These are phyloP conservation scores for Melanerpes formicivorus DNA, from an alignment of 2,113 vertebrate species.

Conservation along the genomic window DNA sequence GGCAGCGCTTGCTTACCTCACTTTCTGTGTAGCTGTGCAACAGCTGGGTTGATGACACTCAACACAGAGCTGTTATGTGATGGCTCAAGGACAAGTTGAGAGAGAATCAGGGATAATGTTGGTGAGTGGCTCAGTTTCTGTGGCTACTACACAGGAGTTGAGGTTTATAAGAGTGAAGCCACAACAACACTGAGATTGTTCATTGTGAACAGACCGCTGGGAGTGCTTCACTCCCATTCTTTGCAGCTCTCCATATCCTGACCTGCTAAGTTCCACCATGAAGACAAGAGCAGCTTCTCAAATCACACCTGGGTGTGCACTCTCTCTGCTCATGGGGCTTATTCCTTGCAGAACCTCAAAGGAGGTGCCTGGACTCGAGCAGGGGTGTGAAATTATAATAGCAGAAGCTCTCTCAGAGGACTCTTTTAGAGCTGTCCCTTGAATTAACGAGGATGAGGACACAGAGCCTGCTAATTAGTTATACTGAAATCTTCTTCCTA, in stretches of 20 bases:
- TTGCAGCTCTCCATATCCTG: background rate
- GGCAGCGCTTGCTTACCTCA: fast-evolving
- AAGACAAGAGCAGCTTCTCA: background rate
- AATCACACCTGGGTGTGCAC: background rate
- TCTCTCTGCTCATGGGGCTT: background rate
- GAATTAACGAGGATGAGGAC: constrained; percentile 37
- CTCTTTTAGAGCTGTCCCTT: background rate
- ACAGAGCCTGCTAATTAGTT: constrained; percentile 49
- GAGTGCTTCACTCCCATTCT: background rate
- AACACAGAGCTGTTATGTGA: background rate
- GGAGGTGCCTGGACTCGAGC: background rate
- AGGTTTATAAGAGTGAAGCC: background rate
- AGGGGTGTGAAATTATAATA: background rate
- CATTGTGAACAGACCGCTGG: background rate
- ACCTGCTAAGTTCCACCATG: background rate
- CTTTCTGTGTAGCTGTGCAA: background rate
- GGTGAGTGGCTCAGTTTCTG: background rate
- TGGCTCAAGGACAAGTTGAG: background rate
- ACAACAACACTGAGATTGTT: background rate
- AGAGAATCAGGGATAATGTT: background rate
- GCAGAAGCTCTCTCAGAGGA: background rate
- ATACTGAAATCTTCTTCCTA: constrained; percentile 58
- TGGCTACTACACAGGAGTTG: background rate
- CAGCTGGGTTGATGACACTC: background rate
- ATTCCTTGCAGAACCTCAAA: background rate